Evolutionary conservation across 2,888 invertebrate genomes (phyloP).

Genomic region (Rhagonycha lutea): DNA sequence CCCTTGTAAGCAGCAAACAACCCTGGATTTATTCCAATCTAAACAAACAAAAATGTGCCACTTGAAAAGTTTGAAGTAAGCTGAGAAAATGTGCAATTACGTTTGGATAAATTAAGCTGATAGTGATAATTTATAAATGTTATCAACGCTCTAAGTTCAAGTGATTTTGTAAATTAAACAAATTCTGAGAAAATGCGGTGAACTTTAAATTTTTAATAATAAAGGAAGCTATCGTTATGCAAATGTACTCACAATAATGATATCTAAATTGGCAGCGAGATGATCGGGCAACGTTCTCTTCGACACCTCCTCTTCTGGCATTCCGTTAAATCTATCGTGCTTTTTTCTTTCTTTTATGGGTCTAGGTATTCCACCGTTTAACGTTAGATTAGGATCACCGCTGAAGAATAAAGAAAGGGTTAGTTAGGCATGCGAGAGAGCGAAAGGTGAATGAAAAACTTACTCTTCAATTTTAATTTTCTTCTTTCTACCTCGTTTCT

Average conservation of each 20-base stretch:
- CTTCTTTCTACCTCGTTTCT: conserved; percentile 87
- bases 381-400: conserved; percentile 43
- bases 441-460: conserved; percentile 36
- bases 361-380: conserved; percentile 61
- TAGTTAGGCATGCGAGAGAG: background rate
- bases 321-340: conserved; percentile 93
- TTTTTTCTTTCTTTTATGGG: conserved; percentile 86
- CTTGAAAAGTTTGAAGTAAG: background rate
- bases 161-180: background rate
- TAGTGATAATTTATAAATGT: background rate
- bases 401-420: conserved; percentile 5
- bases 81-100: background rate
- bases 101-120: background rate
- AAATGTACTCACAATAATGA: conserved; percentile 88
- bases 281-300: conserved; percentile 94
- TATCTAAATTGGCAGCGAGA: conserved; percentile 90
- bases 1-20: conserved; percentile 97
- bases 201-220: background rate
- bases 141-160: background rate
- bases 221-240: background rate
- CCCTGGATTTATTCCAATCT: conserved; percentile 99
- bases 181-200: background rate
- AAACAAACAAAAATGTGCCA: conserved; percentile 45
- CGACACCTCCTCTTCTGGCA: conserved; percentile 95
- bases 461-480: conserved; percentile 70